phyloP scores from a whole-genome alignment of 2,113 vertebrate species.

The Hippolais icterina region DNA sequence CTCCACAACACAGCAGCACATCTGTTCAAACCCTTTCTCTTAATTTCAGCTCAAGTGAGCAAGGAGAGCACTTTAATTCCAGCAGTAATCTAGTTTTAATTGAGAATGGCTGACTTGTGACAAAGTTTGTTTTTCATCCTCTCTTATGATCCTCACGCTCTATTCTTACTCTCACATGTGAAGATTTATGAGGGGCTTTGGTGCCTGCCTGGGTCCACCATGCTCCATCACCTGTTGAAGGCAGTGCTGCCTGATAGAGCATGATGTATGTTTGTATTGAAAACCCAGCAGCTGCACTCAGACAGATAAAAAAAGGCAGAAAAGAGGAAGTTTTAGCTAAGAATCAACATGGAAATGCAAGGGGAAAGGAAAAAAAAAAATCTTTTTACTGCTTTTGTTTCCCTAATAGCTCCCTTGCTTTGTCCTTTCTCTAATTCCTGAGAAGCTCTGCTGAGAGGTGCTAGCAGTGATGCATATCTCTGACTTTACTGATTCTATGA shows the following conservation, averaged over 20 bases:
- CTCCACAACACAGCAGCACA: background rate
- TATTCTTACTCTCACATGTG: background rate
- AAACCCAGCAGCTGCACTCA: background rate
- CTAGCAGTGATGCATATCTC: background rate
- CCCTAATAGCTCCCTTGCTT: background rate
- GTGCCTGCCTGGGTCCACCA: background rate
- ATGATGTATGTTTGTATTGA: background rate
- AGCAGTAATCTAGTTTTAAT: conserved; percentile 1
- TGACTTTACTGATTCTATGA: background rate
- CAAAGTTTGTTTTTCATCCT: background rate
- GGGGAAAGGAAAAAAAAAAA: background rate
- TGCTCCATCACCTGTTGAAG: background rate
- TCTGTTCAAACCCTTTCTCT: background rate
- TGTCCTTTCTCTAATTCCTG: background rate
- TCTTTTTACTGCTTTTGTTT: background rate
- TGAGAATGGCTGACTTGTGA: background rate
- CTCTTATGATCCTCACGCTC: background rate
- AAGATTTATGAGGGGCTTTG: background rate
- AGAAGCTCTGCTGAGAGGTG: background rate
- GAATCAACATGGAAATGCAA: background rate
- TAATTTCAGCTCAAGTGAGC: background rate
- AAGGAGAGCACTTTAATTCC: background rate
- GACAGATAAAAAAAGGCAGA: background rate
- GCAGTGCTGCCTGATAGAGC: background rate
- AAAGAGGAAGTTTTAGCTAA: background rate